Percentiles rank a stretch among this genome's conserved stretches.
Conservation (phyloP, 2,113 vertebrate genomes). For the Leptocoma aspasia region DNA sequence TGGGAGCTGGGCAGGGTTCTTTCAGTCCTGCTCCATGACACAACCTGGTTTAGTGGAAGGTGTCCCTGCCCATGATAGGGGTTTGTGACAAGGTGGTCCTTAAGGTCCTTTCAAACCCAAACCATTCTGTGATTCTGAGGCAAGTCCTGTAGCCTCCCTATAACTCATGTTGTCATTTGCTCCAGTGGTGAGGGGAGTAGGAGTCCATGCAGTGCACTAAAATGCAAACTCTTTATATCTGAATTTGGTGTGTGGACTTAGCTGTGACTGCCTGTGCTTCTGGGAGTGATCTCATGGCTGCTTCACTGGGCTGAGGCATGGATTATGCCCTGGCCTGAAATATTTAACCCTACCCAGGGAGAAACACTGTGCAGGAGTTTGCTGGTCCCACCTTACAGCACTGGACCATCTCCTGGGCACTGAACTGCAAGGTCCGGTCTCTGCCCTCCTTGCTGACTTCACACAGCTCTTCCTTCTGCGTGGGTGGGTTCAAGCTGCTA, state of each 20-base stretch:
- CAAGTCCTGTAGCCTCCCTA: not conserved
- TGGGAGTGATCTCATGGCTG: not conserved
- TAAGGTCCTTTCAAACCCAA: not conserved
- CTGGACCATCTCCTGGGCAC: slow-evolving; percentile 68
- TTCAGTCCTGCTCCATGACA: not conserved
- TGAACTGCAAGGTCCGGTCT: slow-evolving; percentile 21
- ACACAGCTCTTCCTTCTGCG: not conserved
- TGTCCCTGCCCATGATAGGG: not conserved
- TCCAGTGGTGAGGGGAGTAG: too few species aligned
- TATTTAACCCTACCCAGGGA: not conserved
- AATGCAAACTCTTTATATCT: not conserved
- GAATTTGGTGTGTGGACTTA: not conserved
- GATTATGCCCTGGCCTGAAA: not conserved
- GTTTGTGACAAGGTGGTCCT: not conserved
- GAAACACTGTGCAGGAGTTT: rapidly evolving
- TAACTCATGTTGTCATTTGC: not conserved
- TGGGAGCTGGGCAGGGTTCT: not conserved
- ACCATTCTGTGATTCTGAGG: not conserved
- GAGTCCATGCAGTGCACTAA: not conserved
- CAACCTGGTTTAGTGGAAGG: not conserved
- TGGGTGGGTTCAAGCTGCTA: not conserved
- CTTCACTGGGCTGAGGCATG: not conserved
- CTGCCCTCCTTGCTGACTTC: not conserved
- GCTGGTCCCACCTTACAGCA: slow-evolving; percentile 72
- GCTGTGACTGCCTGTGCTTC: not conserved